Base-by-base conservation (phyloP, 2,888 invertebrate species). In the Drosophila gaucha region DNA sequence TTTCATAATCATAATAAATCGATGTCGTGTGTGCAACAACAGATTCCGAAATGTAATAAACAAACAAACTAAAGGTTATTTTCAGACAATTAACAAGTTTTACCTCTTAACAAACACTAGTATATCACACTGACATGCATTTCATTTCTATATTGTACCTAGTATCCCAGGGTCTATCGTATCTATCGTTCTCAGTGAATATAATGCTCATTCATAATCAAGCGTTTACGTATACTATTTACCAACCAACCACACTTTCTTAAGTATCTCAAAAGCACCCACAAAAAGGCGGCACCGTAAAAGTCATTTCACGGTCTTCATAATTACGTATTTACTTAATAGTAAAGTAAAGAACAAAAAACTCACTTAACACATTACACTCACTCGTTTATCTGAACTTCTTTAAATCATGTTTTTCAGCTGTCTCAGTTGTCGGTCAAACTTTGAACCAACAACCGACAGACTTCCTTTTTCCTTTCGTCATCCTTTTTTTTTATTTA, bases 1-100 rank as follows among this genome's bases (percentile, higher is more conserved):
- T 79, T 86, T 80, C 55, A 59, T 65, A 77, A 78, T 80, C 66
- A 80, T 83, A 68, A 80, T 70, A 78, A 78, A 62, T 84, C 84
- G 86, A 84, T 84, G 84, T 84, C 84, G 84, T 84, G 80, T 78
- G 70, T 74, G 55, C 41, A 41, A 41, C 41, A 24, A 74, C 62
- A 67, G 67, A 67, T 64, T 60, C n/a, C 57, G 60, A 68, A 46
- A 18, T 54, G 52, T 67, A 67, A 46, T 30, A 56, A 46, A 47
- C 35, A 49, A 30, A 31, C 55, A 59, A 76, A 65, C 55, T 78
- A 59, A 85, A 70, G 83, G 83, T 75, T 83, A 68, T 73, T 86
- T 86, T 86, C 83, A 86, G 86, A 78, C 54, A 63, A 60, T 14
- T 56, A 66, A 41, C 39, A 41, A 31, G 30, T 44, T 54, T 49